Conservation (phyloP, 1,140 invertebrate genomes). For the Calosoma granatense region DNA sequence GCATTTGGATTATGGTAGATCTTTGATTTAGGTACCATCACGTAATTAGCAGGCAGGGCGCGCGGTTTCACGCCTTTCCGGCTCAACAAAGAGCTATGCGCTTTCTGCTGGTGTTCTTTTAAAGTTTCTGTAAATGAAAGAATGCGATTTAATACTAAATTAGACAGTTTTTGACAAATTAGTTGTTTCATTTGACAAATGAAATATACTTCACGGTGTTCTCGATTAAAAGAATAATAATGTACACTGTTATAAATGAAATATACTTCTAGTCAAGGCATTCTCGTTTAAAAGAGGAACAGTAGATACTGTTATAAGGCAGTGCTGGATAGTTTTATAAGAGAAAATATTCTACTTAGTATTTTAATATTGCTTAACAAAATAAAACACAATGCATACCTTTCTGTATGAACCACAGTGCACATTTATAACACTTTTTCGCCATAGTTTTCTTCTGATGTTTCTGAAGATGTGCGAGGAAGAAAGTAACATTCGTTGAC, state of each 20-base stretch:
- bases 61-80: conserved; percentile 35
- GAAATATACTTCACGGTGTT: too few species aligned
- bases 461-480: conserved; percentile 40
- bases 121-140: conserved; percentile 21
- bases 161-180: too few species aligned
- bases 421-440: conserved; percentile 54
- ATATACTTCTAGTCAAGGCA: too few species aligned
- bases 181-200: too few species aligned
- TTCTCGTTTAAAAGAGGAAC: too few species aligned
- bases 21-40: conserved; percentile 38
- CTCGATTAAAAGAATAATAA: too few species aligned
- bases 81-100: conserved; percentile 26
- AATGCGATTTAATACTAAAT: too few species aligned
- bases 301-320: too few species aligned
- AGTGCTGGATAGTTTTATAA: too few species aligned
- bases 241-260: too few species aligned
- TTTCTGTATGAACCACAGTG: conserved; percentile 60
- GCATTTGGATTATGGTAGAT: conserved; percentile 36
- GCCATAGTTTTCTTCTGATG: conserved; percentile 47
- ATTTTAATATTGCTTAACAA: neutral
- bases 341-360: neutral
- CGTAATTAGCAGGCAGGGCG: conserved; percentile 26
- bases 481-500: conserved; percentile 39
- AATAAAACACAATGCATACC: conserved; percentile 29
- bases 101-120: conserved; percentile 28